These are phyloP conservation scores for Phaonia tiefii DNA, from an alignment of 2,888 invertebrate species.

Conservation along the genomic window DNA sequence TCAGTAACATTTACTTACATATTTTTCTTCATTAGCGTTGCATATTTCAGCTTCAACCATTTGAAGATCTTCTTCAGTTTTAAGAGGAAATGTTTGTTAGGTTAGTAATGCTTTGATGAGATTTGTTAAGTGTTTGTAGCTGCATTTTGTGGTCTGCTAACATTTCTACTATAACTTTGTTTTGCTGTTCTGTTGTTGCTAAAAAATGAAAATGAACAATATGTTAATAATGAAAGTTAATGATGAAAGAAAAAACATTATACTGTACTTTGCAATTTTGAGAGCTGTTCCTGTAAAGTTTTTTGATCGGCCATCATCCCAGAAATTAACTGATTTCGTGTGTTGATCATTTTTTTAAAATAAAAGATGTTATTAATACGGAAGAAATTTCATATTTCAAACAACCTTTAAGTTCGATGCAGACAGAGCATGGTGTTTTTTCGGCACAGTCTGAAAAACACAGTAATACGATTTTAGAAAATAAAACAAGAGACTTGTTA, in stretches of 20 bases:
- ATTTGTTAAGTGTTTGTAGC: constrained; percentile 21
- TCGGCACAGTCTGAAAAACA: constrained; percentile 35
- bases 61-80: no score
- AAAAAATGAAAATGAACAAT: constrained; percentile 14
- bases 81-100: constrained; percentile 15
- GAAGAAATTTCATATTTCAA: background rate
- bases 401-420: constrained; percentile 16
- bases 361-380: constrained; percentile 1
- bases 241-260: background rate
- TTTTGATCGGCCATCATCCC: constrained; percentile 41
- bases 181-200: constrained; percentile 48
- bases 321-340: constrained; percentile 28
- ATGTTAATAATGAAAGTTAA: constrained; percentile 19
- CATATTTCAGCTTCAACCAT: no score
- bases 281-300: constrained; percentile 35
- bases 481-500: background rate
- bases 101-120: constrained; percentile 12
- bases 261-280: constrained; percentile 48
- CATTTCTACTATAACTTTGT: constrained; percentile 51
- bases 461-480: background rate
- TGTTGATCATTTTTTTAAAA: constrained; percentile 35
- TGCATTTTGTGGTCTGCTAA: constrained; percentile 50
- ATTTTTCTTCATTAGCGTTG: no score
- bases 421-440: constrained; percentile 29
- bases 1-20: no score